Evolutionary conservation across 2,888 invertebrate genomes (phyloP).

Genomic region (Drosophila melanosoma): DNA sequence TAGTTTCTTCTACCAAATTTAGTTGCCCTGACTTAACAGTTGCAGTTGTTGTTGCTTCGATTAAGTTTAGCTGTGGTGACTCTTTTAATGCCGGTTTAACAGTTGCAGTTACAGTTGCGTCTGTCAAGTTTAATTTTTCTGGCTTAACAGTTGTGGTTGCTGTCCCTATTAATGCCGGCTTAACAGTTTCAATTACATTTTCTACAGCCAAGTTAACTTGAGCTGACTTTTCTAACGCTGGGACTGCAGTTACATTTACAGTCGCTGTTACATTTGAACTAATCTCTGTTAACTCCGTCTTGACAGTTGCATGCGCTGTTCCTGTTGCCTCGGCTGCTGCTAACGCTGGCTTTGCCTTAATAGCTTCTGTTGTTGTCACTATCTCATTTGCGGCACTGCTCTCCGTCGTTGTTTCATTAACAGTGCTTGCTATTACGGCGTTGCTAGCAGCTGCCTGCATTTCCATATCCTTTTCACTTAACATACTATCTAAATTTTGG

Average conservation of each 20-base stretch:
- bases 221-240: constrained; percentile 1
- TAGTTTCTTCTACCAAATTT: background rate
- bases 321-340: background rate
- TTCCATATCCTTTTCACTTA: constrained; percentile 26
- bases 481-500: constrained; percentile 11
- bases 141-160: background rate
- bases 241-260: background rate
- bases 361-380: constrained; percentile 5
- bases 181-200: background rate
- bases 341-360: constrained; percentile 10
- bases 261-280: background rate
- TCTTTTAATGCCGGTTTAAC: constrained; percentile 8
- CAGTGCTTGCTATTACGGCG: constrained; percentile 10
- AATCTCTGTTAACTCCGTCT: constrained; percentile 10
- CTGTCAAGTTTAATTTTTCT: background rate
- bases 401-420: constrained; percentile 9
- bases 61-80: background rate
- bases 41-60: background rate
- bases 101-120: background rate
- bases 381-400: constrained; percentile 18
- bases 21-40: constrained; percentile 1
- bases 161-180: constrained; percentile 16
- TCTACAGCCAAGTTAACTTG: background rate
- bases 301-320: background rate
- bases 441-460: constrained; percentile 24